Percentiles rank a stretch among this genome's conserved stretches.
Evolutionary conservation across 92 coral and sea anemone species (phyloP).

Genomic region (Bergia puertoricense): DNA sequence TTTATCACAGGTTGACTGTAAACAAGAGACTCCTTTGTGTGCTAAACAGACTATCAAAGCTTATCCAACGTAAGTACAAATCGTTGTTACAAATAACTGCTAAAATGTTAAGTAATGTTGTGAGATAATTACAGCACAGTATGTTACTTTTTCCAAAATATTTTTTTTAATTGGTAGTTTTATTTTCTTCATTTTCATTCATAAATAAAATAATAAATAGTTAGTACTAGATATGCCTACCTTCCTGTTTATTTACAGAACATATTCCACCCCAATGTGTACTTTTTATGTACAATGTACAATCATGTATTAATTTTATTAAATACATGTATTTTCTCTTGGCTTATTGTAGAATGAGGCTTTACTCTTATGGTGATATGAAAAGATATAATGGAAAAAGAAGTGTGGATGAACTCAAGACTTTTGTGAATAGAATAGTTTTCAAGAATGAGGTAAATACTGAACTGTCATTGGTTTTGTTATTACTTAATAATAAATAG

Average conservation of each 20-base stretch:
- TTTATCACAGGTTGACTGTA: conserved; percentile 44
- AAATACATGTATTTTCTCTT: background rate
- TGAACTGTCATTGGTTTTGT: too few relatives aligned
- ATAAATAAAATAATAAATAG: too few relatives aligned
- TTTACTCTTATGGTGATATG: conserved; percentile 75
- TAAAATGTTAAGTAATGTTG: too few relatives aligned
- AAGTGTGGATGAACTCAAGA: conserved; percentile 70
- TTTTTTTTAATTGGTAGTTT: too few relatives aligned
- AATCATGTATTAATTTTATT: background rate
- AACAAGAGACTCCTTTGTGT: conserved; percentile 67
- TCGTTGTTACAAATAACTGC: too few relatives aligned
- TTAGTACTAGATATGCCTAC: too few relatives aligned
- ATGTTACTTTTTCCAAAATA: too few relatives aligned
- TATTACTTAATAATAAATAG: too few relatives aligned
- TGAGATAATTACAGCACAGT: too few relatives aligned
- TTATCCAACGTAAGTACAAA: conserved; percentile 87
- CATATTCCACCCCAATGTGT: background rate
- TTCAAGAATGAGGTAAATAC: conserved; percentile 62
- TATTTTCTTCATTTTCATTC: too few relatives aligned
- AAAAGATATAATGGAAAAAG: conserved; percentile 91
- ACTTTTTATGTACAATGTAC: background rate
- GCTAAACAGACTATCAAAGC: conserved; percentile 89
- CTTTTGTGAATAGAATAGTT: conserved; percentile 65
- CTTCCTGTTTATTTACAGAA: background rate
- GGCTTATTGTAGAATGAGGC: conserved; percentile 56